Evolutionary conservation across 1,140 invertebrate genomes (phyloP).

Genomic region (Drosophila burlai): DNA sequence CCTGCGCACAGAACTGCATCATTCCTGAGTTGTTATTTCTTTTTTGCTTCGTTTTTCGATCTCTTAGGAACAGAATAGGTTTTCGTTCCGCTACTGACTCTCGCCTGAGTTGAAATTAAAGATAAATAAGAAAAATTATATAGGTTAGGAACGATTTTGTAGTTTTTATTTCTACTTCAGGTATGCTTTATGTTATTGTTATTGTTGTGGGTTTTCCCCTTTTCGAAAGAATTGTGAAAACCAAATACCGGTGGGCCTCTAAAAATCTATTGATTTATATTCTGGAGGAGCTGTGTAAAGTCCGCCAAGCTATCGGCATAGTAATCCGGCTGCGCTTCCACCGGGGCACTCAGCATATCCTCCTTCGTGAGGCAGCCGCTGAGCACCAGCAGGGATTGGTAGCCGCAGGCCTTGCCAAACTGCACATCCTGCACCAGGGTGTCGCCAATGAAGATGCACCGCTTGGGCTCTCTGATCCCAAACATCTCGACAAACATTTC

Average conservation of each 20-base stretch:
- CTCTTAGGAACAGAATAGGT: too few species aligned
- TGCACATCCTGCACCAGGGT: conserved; percentile 87
- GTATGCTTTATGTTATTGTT: conserved; percentile 1
- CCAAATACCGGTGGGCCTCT: not conserved
- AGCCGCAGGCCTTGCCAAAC: conserved; percentile 86
- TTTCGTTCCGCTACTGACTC: too few species aligned
- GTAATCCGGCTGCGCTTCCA: conserved; percentile 83
- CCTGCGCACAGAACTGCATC: conserved; percentile 95
- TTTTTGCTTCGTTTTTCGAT: too few species aligned
- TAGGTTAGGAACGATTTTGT: not conserved
- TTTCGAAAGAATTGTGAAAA: not conserved
- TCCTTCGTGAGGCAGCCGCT: conserved; percentile 85
- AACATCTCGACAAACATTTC: conserved; percentile 85
- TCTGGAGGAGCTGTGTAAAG: conserved; percentile 61
- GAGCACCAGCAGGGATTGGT: conserved; percentile 86
- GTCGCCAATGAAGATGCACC: conserved; percentile 88
- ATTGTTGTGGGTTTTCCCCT: not conserved
- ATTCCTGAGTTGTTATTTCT: conserved; percentile 86
- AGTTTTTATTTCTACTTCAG: conserved; percentile 12
- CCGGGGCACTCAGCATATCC: conserved; percentile 63
- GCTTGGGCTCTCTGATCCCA: conserved; percentile 85
- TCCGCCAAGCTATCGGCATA: conserved; percentile 84
- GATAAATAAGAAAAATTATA: too few species aligned
- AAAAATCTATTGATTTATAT: conserved; percentile 40
- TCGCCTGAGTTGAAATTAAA: too few species aligned